phyloP scores from a whole-genome alignment of 2,797 vertebrate species.

The Pangasius sanitwongsei region DNA sequence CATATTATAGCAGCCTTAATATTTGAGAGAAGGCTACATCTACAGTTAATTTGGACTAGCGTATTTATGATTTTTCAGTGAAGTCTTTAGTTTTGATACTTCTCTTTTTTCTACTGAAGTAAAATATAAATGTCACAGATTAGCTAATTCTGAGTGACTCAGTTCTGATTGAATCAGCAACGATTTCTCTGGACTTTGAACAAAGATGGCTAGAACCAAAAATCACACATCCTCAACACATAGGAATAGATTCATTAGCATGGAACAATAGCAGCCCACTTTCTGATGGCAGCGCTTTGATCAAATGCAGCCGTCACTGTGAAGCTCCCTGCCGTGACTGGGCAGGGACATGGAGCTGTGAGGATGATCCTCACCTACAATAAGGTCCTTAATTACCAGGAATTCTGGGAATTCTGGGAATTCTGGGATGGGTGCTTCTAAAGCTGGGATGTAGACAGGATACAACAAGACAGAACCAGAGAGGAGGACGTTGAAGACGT shows the following conservation, averaged over 20 bases:
- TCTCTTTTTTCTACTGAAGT: background rate
- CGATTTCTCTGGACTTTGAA: slow-evolving; percentile 15
- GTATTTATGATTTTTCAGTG: background rate
- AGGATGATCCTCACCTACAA: slow-evolving; percentile 38
- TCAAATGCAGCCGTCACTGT: slow-evolving; percentile 36
- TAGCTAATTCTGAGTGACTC: slow-evolving; percentile 1
- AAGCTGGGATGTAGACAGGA: slow-evolving; percentile 27
- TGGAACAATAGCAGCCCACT: slow-evolving; percentile 20
- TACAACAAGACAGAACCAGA: slow-evolving; percentile 33
- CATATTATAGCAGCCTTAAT: background rate
- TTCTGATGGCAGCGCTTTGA: slow-evolving; percentile 41
- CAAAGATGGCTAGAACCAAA: slow-evolving; percentile 22
- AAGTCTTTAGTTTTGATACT: background rate
- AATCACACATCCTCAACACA: slow-evolving; percentile 39
- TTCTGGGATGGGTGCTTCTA: slow-evolving; percentile 15
- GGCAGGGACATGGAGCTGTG: slow-evolving; percentile 29
- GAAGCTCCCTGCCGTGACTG: slow-evolving; percentile 39
- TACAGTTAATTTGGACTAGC: background rate
- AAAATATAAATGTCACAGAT: background rate
- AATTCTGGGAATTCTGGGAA: slow-evolving; percentile 12
- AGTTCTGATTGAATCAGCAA: slow-evolving; percentile 51
- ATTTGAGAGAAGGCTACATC: background rate
- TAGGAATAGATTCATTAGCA: slow-evolving; percentile 44
- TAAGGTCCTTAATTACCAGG: slow-evolving; percentile 33
- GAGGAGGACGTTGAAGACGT: slow-evolving; percentile 33